phyloP scores from a whole-genome alignment of 2,113 vertebrate genomes.

The Gadus chalcogrammus region DNA sequence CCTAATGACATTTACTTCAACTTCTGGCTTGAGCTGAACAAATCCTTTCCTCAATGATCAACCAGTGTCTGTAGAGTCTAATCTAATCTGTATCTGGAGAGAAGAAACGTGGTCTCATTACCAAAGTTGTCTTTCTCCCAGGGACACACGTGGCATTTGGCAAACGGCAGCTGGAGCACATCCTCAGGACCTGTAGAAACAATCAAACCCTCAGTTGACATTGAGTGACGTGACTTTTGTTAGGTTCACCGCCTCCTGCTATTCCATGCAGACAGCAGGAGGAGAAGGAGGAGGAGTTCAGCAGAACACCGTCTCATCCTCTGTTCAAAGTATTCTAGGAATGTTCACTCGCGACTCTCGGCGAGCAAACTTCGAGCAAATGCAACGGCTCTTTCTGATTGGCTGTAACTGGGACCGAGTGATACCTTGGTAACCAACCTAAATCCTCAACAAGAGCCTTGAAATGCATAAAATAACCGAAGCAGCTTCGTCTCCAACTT shows the following conservation, averaged over 20 bases:
- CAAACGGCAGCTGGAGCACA: conserved; percentile 75
- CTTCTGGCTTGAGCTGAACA: no score
- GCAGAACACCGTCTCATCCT: no score
- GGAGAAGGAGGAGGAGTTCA: no score
- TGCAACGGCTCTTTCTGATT: not conserved
- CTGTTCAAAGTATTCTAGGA: no score
- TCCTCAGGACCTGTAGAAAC: conserved; percentile 64
- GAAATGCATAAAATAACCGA: no score
- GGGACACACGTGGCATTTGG: conserved; percentile 81
- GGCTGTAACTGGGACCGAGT: not conserved
- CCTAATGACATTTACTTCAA: no score
- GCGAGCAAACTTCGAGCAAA: not conserved
- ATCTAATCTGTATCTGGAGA: not conserved
- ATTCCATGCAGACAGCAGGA: not conserved
- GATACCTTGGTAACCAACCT: no score
- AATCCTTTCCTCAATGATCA: no score
- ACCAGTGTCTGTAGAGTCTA: no score
- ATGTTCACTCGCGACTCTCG: not conserved
- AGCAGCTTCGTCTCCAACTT: no score
- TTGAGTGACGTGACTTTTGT: not conserved
- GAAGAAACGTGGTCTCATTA: conserved; percentile 51
- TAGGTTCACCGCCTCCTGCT: not conserved
- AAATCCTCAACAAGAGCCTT: no score
- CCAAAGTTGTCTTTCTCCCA: conserved; percentile 94
- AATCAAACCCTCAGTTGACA: not conserved